phyloP scores from a whole-genome alignment of 2,113 vertebrate species.

The Delphinus delphis region DNA sequence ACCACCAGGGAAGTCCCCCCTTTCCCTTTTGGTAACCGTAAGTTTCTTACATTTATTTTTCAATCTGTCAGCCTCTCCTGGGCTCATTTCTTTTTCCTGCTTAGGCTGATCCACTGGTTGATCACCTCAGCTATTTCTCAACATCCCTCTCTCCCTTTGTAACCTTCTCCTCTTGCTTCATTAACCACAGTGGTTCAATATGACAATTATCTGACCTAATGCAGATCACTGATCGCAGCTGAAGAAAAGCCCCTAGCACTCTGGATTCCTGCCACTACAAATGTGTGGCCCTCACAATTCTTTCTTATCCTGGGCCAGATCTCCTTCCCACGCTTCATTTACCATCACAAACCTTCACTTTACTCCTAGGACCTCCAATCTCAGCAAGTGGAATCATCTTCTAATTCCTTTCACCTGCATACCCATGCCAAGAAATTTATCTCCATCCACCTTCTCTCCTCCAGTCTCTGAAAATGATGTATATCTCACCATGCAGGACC shows the following conservation, averaged over 20 bases:
- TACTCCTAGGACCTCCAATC: not conserved
- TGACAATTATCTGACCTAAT: not conserved
- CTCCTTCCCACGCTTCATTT: not conserved
- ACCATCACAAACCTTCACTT: not conserved
- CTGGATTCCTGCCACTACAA: not conserved
- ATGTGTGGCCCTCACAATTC: not conserved
- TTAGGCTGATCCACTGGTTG: not conserved
- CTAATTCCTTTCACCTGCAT: not conserved
- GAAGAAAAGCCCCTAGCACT: not conserved
- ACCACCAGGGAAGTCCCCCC: no score
- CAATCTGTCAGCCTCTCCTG: not conserved
- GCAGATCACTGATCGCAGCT: not conserved
- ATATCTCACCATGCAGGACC: not conserved
- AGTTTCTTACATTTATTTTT: not conserved
- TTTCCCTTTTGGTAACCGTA: no score
- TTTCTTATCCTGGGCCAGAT: not conserved
- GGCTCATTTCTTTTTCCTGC: not conserved
- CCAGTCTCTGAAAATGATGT: not conserved
- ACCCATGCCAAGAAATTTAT: not conserved
- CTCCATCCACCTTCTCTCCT: not conserved
- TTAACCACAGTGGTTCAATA: not conserved
- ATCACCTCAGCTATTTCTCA: not conserved
- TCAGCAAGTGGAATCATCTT: not conserved
- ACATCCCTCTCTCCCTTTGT: not conserved
- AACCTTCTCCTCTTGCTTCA: not conserved